Base-by-base conservation (phyloP, 2,888 invertebrate species). In the Fabriciana adippe region DNA sequence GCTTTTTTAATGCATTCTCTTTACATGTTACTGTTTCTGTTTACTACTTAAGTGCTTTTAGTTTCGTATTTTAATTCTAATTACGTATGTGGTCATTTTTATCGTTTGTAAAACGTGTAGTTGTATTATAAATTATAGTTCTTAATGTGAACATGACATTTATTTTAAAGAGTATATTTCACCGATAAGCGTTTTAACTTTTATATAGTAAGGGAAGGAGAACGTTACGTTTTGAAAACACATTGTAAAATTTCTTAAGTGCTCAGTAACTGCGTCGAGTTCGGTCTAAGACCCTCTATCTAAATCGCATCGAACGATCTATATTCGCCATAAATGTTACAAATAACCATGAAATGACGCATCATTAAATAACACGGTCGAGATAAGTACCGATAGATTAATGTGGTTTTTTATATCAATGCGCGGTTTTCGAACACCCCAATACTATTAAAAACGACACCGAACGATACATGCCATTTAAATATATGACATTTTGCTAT, bases 321-420 rank as follows among this genome's bases (percentile, higher is more conserved):
- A 85, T 81, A 81, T 80, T 81, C 79, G 76, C 83, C 86, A 84
- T 88, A 88, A 90, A 89, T 85, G 88, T 86, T 85, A 90, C 91
- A 91, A 92, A 92, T 90, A 92, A 91, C 89, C 87, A 81, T 86
- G 83, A 84, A 90, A 90, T 80, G 90, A 82, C 86, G 87, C 85
- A 79, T 89, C 92, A 91, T 92, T 92, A 92, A 92, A 92, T 90
- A 90, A 89, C 89, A 91, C 83, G 82, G 83, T 79, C 84, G 81
- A 91, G 92, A 92, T 92, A 92, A 89, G 88, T 86, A 78, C 76
- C 67, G 41, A 72, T 68, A 89, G 90, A 92, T 92, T 91, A 92
- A 92, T 92, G 90, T 81, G 84, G 80, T 84, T 92, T 91, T 92
- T 91, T 87, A 76, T 79, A 86, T 87, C 87, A 89, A 88, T 86